Evolutionary conservation across 1,140 invertebrate genomes (phyloP).

Genomic region (Agraylea sexmaculata): DNA sequence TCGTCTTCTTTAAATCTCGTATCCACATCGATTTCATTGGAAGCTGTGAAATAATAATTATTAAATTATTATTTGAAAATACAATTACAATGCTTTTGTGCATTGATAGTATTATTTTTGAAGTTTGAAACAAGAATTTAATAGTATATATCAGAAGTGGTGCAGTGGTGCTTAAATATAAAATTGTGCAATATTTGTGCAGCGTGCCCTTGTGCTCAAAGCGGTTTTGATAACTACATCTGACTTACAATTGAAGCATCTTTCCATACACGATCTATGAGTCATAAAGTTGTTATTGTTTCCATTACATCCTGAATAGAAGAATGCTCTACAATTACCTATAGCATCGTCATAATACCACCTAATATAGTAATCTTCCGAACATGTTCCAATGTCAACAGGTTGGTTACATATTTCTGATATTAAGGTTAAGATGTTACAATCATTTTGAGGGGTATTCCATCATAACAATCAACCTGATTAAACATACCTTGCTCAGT

Average conservation of each 20-base stretch:
- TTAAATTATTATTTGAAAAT: too few species aligned
- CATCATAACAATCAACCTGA: too few species aligned
- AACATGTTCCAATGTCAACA: constrained; percentile 60
- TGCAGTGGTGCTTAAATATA: too few species aligned
- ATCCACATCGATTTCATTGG: not conserved
- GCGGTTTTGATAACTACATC: not conserved
- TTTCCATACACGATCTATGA: constrained; percentile 25
- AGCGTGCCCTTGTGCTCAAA: not conserved
- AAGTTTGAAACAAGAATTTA: too few species aligned
- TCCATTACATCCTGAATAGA: constrained; percentile 72
- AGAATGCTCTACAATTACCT: constrained; percentile 54
- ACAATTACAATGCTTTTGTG: too few species aligned
- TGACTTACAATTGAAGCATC: too few species aligned
- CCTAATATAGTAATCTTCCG: constrained; percentile 41
- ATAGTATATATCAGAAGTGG: too few species aligned
- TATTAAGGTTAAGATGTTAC: too few species aligned
- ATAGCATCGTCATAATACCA: constrained; percentile 63
- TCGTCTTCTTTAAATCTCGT: not conserved
- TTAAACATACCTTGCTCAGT: constrained; percentile 3
- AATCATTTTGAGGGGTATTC: too few species aligned
- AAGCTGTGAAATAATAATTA: too few species aligned
- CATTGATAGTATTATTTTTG: too few species aligned
- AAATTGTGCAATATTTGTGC: too few species aligned
- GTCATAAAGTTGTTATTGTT: constrained; percentile 59
- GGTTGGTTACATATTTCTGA: constrained; percentile 49